A percentile compares a stretch with the other conserved stretches of the same genome.
phyloP scores from a whole-genome alignment of 2,797 vertebrate genomes.

The Pipistrellus nathusii region DNA sequence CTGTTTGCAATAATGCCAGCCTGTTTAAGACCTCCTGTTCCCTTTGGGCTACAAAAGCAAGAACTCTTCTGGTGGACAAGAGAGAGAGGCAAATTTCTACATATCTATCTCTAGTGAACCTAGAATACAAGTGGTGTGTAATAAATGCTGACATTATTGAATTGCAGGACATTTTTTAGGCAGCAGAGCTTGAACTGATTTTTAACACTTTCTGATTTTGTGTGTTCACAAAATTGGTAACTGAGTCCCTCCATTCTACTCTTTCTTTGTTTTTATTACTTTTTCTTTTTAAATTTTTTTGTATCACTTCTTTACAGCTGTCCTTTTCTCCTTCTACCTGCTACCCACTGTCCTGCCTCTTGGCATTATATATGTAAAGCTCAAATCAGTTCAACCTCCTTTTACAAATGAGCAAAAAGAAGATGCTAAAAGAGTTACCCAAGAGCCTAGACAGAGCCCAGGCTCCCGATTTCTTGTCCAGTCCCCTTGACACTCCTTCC shows the following conservation, averaged over 20 bases:
- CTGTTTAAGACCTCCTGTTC: background rate
- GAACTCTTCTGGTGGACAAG: background rate
- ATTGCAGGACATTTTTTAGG: background rate
- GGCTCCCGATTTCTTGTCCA: background rate
- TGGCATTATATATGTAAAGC: background rate
- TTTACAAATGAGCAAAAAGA: background rate
- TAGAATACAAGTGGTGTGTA: background rate
- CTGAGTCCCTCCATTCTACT: background rate
- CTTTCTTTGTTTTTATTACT: background rate
- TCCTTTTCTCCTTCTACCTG: background rate
- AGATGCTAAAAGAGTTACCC: background rate
- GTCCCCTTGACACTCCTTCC: background rate
- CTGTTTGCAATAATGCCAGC: background rate
- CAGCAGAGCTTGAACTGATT: background rate
- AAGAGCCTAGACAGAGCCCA: background rate
- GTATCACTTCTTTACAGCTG: background rate
- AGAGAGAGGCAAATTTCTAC: background rate
- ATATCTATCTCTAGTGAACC: no score
- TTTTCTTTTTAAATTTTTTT: background rate
- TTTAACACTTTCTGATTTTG: slow-evolving; percentile 5
- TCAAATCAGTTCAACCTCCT: slow-evolving; percentile 21
- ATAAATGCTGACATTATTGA: background rate
- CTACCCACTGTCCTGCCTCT: background rate
- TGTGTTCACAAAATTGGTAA: background rate
- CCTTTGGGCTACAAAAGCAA: background rate